Percentiles rank a stretch among this genome's conserved stretches.
These are phyloP conservation scores for Cheilosia impressa DNA, from an alignment of 2,888 invertebrate species.

Conservation along the genomic window DNA sequence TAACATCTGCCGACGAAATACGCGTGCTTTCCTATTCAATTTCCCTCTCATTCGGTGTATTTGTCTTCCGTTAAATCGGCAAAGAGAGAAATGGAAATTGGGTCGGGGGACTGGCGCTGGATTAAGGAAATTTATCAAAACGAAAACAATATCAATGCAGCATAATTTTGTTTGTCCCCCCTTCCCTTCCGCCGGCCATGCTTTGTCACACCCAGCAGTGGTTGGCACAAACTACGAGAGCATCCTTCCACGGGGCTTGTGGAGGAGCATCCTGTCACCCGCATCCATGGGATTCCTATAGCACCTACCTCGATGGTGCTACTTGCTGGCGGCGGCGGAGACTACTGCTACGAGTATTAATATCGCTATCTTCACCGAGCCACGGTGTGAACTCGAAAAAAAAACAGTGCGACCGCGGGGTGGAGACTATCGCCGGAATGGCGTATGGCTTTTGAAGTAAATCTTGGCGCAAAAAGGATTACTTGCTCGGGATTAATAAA, in stretches of 20 bases:
- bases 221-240: conserved; percentile 58
- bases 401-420: conserved; percentile 21
- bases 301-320: conserved; percentile 9
- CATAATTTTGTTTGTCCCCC: conserved; percentile 49
- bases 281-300: conserved; percentile 33
- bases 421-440: not conserved
- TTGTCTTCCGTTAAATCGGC: conserved; percentile 47
- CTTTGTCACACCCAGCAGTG: conserved; percentile 58
- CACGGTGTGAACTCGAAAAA: conserved; percentile 55
- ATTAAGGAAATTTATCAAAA: conserved; percentile 73
- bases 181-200: not conserved
- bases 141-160: conserved; percentile 73
- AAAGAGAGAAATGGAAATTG: conserved; percentile 4
- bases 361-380: conserved; percentile 63
- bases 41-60: conserved; percentile 42
- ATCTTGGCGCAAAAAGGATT: conserved; percentile 74
- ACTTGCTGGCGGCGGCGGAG: not conserved
- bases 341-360: conserved; percentile 57
- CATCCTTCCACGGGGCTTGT: conserved; percentile 25
- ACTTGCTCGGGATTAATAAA: conserved; percentile 74
- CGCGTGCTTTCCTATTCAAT: conserved; percentile 72
- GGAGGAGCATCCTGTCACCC: conserved; percentile 31
- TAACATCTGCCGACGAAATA: conserved; percentile 72
- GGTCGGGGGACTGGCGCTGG: conserved; percentile 11
- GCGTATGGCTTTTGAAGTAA: conserved; percentile 61